These are phyloP conservation scores for Hesperophylax magnus DNA, from an alignment of 1,140 invertebrate genomes.

Conservation along the genomic window DNA sequence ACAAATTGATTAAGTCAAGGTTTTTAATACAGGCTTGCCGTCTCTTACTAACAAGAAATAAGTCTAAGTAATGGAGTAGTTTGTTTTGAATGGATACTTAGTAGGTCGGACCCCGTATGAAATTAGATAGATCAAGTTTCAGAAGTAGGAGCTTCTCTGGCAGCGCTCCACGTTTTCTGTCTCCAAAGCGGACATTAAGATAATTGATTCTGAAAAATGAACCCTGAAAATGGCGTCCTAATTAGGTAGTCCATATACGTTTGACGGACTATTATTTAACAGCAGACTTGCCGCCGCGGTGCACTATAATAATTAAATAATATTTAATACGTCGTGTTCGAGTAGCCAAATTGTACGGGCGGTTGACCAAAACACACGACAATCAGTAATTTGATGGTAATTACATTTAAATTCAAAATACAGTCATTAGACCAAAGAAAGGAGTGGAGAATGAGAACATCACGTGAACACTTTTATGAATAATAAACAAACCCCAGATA, in stretches of 20 bases:
- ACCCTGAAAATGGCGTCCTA: slow-evolving; percentile 9
- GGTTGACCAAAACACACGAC: slow-evolving; percentile 28
- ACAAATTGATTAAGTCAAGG: slow-evolving; percentile 1
- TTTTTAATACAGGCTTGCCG: no score
- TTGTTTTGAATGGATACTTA: no score
- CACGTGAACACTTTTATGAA: background rate
- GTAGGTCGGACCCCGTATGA: background rate
- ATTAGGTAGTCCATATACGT: slow-evolving; percentile 9
- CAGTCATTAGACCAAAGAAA: slow-evolving; percentile 14
- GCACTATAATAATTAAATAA: slow-evolving; percentile 42
- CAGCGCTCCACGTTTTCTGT: background rate
- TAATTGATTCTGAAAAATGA: slow-evolving; percentile 40
- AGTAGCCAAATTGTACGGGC: background rate
- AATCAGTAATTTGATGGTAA: slow-evolving; percentile 40
- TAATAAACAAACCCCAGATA: slow-evolving; percentile 21
- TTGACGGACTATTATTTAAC: background rate
- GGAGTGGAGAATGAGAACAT: slow-evolving; percentile 7
- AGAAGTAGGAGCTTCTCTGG: slow-evolving; percentile 31
- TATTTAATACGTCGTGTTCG: slow-evolving; percentile 7
- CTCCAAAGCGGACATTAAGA: slow-evolving; percentile 7
- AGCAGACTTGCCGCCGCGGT: background rate
- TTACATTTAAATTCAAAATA: slow-evolving; percentile 26
- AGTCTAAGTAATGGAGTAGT: background rate
- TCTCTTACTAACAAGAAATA: background rate
- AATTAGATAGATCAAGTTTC: background rate